Evolutionary conservation across 1,140 invertebrate species (phyloP), one percentile per base, ranked within the genome.

Genomic region (Nomia melanderi): DNA sequence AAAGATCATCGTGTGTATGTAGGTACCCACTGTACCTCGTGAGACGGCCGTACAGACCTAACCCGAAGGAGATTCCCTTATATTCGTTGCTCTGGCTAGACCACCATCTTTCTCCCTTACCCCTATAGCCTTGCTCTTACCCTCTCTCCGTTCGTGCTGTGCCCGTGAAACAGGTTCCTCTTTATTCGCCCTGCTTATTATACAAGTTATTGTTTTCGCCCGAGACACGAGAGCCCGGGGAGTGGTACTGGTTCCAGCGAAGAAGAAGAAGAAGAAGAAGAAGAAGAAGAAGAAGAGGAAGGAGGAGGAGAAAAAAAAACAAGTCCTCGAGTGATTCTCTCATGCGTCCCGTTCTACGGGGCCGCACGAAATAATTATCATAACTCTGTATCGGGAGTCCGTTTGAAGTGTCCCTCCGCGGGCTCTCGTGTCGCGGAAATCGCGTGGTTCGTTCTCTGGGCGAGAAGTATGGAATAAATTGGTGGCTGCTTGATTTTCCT

Each of bases 151-250:
- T 64, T 66, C 29, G 56, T n/a, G 31, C 27, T 9, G 62, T 25
- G 47, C 33, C 56, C 47, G 62, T 33, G 69, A 82, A 85, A 85
- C 83, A 85, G 83, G 83, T 85, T 85, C 83, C 50, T 77, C 82
- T 78, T 78, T 78, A 78, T 79, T 81, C 79, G 78, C 20, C 57
- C 72, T 54, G 71, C 72, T 81, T 85, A 78, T 84, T 82, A 85
- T 85, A 72, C 80, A 82, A 85, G 74, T 85, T 81, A 85, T 85
- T 85, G 83, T 85, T 85, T 85, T 85, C 83, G 50, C 71, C 71
- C 50, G 78, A 77, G 82, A 80, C 64, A 69, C 78, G 50, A 78
- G 75, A 62, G 82, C 54, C 41, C 39, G 54, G 70, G 66, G 60
- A 84, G 82, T 81, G 75, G 73, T 70, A 36, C 71, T 63, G 65